These are phyloP conservation scores for Oscheius sp. DNA, from an alignment of 2,888 invertebrate species.

Conservation along the genomic window DNA sequence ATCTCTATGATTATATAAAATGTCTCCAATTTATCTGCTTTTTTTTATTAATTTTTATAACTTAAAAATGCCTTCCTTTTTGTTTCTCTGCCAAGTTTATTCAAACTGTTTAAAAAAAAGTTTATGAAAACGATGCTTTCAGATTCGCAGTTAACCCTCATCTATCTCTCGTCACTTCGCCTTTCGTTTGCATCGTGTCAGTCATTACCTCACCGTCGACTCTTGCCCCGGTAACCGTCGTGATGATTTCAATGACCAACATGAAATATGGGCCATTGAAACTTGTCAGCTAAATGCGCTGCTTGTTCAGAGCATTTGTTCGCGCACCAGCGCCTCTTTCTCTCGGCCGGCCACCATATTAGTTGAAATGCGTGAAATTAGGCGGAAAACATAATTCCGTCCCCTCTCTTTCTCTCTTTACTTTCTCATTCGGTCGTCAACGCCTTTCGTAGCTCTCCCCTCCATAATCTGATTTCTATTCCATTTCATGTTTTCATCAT, in stretches of 20 bases:
- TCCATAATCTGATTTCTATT: slow-evolving; percentile 30
- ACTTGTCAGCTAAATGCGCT: slow-evolving; percentile 22
- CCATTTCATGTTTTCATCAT: slow-evolving; percentile 34
- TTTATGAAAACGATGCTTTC: no score
- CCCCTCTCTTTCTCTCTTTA: neutral
- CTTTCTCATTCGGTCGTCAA: neutral
- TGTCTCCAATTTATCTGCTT: no score
- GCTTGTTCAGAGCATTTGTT: slow-evolving; percentile 28
- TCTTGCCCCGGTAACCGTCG: neutral
- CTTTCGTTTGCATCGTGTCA: neutral
- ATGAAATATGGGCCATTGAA: slow-evolving; percentile 29
- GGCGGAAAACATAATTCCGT: slow-evolving; percentile 30
- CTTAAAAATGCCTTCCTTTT: no score
- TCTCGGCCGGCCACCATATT: slow-evolving; percentile 29
- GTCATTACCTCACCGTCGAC: neutral
- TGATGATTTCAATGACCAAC: no score
- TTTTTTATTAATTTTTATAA: no score
- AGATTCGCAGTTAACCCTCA: no score
- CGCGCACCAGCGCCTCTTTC: slow-evolving; percentile 24
- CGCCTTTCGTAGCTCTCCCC: neutral
- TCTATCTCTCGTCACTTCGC: no score
- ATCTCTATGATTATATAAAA: no score
- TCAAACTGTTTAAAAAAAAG: no score
- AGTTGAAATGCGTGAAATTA: slow-evolving; percentile 31
- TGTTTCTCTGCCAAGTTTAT: no score